These are phyloP conservation scores for Acromyrmex echinatior DNA, from an alignment of 1,140 invertebrate species.

Conservation along the genomic window DNA sequence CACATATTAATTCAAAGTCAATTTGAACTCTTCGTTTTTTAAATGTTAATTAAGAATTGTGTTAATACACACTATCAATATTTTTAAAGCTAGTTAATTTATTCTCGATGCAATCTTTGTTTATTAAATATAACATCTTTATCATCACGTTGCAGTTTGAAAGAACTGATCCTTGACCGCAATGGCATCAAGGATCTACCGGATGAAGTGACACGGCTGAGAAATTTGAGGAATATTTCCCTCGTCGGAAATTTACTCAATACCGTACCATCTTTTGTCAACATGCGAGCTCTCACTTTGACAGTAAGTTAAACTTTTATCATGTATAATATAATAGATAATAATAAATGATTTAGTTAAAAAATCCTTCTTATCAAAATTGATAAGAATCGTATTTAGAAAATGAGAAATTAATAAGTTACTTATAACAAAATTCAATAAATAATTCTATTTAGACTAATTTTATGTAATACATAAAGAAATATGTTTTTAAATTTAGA, in stretches of 20 bases:
- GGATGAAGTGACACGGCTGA: conserved; percentile 87
- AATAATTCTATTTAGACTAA: too few species aligned
- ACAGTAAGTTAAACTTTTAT: conserved; percentile 76
- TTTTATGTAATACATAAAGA: background rate
- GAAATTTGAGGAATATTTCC: conserved; percentile 88
- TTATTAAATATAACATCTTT: background rate
- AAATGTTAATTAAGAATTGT: conserved; percentile 2
- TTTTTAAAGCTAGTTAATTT: conserved; percentile 21
- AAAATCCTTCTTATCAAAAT: background rate
- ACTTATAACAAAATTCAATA: too few species aligned
- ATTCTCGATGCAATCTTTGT: background rate
- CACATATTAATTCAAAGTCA: background rate
- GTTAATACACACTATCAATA: conserved; percentile 11
- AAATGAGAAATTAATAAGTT: too few species aligned
- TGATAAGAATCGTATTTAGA: too few species aligned
- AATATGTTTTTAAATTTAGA: background rate
- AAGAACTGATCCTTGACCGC: conserved; percentile 90
- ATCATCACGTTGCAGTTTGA: conserved; percentile 86
- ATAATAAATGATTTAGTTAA: background rate
- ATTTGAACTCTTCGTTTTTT: background rate
- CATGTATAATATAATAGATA: background rate
- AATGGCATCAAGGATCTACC: conserved; percentile 90
- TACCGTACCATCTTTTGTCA: conserved; percentile 85
- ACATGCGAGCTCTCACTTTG: conserved; percentile 86
- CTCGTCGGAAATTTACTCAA: conserved; percentile 89